phyloP scores from a whole-genome alignment of 2,113 vertebrate genomes.

The Cryptotis parvus region DNA sequence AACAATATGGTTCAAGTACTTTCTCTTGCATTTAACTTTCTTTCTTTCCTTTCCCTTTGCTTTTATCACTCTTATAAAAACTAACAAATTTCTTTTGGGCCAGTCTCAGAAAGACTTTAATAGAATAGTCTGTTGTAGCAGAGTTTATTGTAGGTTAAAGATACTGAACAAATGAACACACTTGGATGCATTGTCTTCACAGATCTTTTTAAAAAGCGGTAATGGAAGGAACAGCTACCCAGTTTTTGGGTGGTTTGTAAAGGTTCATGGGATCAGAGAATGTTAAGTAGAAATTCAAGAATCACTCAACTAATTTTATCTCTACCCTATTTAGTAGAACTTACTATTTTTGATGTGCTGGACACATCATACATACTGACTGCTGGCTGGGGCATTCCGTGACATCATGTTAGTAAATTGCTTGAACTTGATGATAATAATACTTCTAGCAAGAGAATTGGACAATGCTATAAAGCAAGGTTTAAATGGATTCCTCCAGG shows the following conservation, averaged over 20 bases:
- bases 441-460: neutral
- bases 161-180: neutral
- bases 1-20: slow-evolving; percentile 41
- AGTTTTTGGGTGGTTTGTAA: neutral
- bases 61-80: too few relatives aligned
- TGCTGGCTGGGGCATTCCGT: neutral
- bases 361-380: neutral
- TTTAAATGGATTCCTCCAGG: neutral
- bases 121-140: slow-evolving; percentile 2
- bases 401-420: neutral
- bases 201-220: neutral
- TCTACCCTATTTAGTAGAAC: neutral
- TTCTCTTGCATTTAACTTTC: slow-evolving; percentile 11
- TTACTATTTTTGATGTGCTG: neutral
- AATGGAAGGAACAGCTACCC: neutral
- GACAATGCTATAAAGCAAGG: neutral
- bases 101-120: neutral
- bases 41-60: neutral
- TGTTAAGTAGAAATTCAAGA: neutral
- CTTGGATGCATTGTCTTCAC: neutral
- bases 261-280: neutral
- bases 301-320: neutral
- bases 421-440: neutral
- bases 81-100: neutral
- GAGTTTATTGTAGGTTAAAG: neutral